Percentiles rank a stretch among this genome's conserved stretches.
phyloP scores from a whole-genome alignment of 2,888 invertebrate genomes.

The Pachycephus smyrnensis region DNA sequence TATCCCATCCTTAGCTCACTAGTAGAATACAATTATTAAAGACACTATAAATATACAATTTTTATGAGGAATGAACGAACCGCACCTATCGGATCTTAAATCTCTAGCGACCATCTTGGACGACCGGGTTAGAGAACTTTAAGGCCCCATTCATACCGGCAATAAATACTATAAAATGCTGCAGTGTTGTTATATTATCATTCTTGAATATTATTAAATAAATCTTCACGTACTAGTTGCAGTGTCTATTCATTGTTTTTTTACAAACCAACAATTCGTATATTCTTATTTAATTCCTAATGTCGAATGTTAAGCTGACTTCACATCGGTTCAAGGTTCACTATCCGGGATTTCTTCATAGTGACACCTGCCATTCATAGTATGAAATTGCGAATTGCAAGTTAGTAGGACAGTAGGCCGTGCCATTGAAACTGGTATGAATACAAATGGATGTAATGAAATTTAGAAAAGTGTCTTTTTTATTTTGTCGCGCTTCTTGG shows the following conservation, averaged over 20 bases:
- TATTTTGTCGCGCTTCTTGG: background rate
- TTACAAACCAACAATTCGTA: background rate
- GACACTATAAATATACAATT: slow-evolving; percentile 10
- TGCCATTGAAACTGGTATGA: background rate
- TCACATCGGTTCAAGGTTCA: background rate
- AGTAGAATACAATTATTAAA: background rate
- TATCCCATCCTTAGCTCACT: background rate
- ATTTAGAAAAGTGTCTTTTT: background rate
- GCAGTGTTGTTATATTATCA: background rate
- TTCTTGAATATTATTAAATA: background rate
- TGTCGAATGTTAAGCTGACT: background rate
- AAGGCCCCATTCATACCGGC: background rate
- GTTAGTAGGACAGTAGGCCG: background rate
- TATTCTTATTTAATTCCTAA: background rate
- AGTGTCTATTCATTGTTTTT: background rate
- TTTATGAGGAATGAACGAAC: slow-evolving; percentile 29
- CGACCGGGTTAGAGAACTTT: background rate
- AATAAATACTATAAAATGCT: background rate
- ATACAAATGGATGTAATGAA: background rate
- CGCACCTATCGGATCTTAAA: slow-evolving; percentile 41
- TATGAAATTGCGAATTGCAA: background rate
- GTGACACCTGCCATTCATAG: background rate
- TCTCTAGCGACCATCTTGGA: slow-evolving; percentile 41
- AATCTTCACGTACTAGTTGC: background rate
- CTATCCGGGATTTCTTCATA: background rate